Evolutionary conservation across 2,113 vertebrate genomes (phyloP).

Genomic region (Pseudolaguvia tuberculata): DNA sequence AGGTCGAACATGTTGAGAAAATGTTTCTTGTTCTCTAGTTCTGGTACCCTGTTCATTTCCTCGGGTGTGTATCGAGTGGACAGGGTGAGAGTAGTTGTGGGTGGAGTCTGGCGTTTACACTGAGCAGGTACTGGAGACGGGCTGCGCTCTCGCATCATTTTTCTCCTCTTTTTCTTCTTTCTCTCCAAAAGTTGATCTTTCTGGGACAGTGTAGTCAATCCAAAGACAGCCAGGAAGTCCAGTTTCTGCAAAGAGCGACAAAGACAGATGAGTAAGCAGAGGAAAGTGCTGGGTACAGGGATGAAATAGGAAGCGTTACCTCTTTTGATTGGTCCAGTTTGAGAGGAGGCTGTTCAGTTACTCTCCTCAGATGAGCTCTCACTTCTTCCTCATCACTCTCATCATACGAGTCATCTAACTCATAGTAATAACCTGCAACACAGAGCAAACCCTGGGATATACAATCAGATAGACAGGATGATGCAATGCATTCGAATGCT

Average conservation of each 20-base stretch:
- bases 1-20: slow-evolving; percentile 94
- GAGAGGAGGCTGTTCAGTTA: slow-evolving; percentile 88
- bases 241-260: slow-evolving; percentile 76
- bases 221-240: slow-evolving; percentile 86
- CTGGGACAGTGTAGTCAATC: slow-evolving; percentile 84
- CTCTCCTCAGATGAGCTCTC: slow-evolving; percentile 86
- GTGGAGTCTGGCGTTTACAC: slow-evolving; percentile 78
- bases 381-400: slow-evolving; percentile 97
- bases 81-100: slow-evolving; percentile 64
- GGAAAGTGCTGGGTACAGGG: neutral
- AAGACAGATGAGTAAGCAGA: neutral
- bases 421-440: slow-evolving; percentile 87
- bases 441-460: neutral
- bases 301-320: slow-evolving; percentile 63
- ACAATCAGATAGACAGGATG: too few relatives aligned
- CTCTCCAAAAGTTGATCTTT: slow-evolving; percentile 84
- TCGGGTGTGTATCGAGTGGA: slow-evolving; percentile 90
- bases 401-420: slow-evolving; percentile 93
- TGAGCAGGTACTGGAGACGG: slow-evolving; percentile 77
- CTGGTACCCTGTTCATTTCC: slow-evolving; percentile 89
- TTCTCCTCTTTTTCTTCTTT: slow-evolving; percentile 86
- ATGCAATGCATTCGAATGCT: neutral
- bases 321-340: slow-evolving; percentile 89
- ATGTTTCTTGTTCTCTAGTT: slow-evolving; percentile 92
- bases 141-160: slow-evolving; percentile 88